phyloP scores from a whole-genome alignment of 2,797 vertebrate genomes.

The Lepidocolaptes lacrymiger region DNA sequence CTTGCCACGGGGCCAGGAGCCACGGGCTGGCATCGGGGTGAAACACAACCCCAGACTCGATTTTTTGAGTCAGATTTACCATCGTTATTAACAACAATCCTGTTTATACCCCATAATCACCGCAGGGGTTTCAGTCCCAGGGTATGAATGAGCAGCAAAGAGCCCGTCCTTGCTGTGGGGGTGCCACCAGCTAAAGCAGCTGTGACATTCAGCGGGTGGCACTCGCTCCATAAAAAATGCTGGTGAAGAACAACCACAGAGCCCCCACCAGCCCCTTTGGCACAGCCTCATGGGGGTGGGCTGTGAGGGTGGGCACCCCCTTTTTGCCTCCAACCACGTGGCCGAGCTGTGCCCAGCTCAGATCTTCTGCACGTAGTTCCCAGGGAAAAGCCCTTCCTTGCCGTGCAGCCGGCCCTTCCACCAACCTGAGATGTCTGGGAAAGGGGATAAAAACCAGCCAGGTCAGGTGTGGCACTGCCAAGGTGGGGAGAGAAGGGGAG shows the following conservation, averaged over 20 bases:
- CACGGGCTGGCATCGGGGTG: too few species aligned
- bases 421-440: slow-evolving; percentile 90
- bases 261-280: accelerated
- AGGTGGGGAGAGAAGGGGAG: neutral
- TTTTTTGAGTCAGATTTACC: neutral
- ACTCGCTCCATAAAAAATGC: accelerated
- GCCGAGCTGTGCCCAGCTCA: slow-evolving; percentile 58
- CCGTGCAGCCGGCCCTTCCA: slow-evolving; percentile 91
- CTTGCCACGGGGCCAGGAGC: neutral
- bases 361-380: slow-evolving; percentile 96
- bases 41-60: neutral
- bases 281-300: neutral
- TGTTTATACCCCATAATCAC: neutral
- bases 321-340: neutral
- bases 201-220: accelerated
- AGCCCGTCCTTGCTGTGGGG: neutral
- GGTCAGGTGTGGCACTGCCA: accelerated
- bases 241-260: accelerated
- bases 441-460: neutral
- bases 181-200: neutral
- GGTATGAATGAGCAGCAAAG: neutral
- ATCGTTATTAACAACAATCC: neutral
- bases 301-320: neutral
- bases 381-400: slow-evolving; percentile 92
- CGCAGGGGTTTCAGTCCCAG: neutral